phyloP scores from a whole-genome alignment of 2,888 invertebrate genomes.

The Polydesmus complanatus region DNA sequence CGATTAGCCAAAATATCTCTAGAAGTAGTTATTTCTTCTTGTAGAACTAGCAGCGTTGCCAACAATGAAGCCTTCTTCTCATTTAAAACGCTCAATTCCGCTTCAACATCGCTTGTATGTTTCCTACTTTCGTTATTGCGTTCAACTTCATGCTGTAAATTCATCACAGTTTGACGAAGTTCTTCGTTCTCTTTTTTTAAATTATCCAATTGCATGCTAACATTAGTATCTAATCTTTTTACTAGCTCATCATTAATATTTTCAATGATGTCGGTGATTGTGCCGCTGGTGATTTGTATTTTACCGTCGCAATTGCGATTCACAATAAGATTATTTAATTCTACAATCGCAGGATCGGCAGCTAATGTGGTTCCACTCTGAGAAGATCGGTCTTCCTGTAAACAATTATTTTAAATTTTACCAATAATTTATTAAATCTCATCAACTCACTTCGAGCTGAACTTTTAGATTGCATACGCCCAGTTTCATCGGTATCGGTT shows the following conservation, averaged over 20 bases:
- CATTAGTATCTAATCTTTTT: not conserved
- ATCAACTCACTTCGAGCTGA: conserved; percentile 11
- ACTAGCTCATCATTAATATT: not conserved
- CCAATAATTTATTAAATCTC: conserved; percentile 21
- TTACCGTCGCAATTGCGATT: not conserved
- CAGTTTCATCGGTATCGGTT: conserved; percentile 63
- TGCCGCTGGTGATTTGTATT: not conserved
- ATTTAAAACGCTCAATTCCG: conserved; percentile 1
- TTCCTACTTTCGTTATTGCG: conserved; percentile 9
- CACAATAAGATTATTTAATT: not conserved
- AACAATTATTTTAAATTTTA: conserved; percentile 58
- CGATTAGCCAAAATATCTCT: not conserved
- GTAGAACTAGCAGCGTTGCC: conserved; percentile 10
- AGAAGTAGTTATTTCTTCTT: conserved; percentile 10
- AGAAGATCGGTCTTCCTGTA: conserved; percentile 57
- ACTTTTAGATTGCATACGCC: conserved; percentile 6
- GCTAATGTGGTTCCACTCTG: not conserved
- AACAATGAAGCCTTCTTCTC: conserved; percentile 13
- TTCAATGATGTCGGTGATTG: not conserved
- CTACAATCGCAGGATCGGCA: not conserved
- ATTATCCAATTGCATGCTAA: not conserved
- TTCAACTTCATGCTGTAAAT: not conserved
- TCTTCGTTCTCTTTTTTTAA: conserved; percentile 15
- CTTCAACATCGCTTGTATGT: conserved; percentile 4
- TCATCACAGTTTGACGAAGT: conserved; percentile 4